Evolutionary conservation across 2,797 vertebrate species (phyloP), one percentile per base, ranked within the genome.

Genomic region (Sciaenops ocellatus): DNA sequence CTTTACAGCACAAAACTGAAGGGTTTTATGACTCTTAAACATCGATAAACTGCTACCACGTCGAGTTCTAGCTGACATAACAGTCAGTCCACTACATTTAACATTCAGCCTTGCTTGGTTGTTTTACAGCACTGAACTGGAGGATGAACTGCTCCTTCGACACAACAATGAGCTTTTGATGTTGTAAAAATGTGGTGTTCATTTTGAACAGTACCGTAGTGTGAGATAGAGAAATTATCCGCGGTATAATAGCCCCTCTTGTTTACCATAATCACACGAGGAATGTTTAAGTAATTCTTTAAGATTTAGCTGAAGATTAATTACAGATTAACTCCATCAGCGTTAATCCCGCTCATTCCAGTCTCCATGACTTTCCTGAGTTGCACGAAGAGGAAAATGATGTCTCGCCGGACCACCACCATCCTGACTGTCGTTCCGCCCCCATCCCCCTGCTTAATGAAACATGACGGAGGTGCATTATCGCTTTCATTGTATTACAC

Each of bases 381-480:
- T 69, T 75, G 68, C 77, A 30, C 6, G 2, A 52, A 28, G 44
- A 74, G 61, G 73, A 54, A 80, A 64, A 67, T 55, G 59, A 63
- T 69, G 85, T 87, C 82, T 91, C 71, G 1, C 65, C 1, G 74
- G 88, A 87, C 85, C 71, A 30, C 85, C 71, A 30, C 82, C 85
- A 64, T 55, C 80, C 55, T 3, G 34, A 26, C 52, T 22, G 12
- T 65, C 80, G 68, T 80, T 78, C 79, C 77, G 8, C 82, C 79
- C 78, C 74, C 78, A 66, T 72, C 67, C 16, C 76, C 67, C 51
- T 44, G 76, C 78, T 50, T 90, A 92, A 93, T 93, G 87, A 83
- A 89, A 91, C 91, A 83, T 87, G 91, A 91, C 92, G 28, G 52
- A 71, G 79, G 78, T 82, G 84, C 84, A 85, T 90, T 82, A 89